Evolutionary conservation across 2,797 vertebrate species (phyloP), one percentile per base, ranked within the genome.

Genomic region (Ispidina lecontei): DNA sequence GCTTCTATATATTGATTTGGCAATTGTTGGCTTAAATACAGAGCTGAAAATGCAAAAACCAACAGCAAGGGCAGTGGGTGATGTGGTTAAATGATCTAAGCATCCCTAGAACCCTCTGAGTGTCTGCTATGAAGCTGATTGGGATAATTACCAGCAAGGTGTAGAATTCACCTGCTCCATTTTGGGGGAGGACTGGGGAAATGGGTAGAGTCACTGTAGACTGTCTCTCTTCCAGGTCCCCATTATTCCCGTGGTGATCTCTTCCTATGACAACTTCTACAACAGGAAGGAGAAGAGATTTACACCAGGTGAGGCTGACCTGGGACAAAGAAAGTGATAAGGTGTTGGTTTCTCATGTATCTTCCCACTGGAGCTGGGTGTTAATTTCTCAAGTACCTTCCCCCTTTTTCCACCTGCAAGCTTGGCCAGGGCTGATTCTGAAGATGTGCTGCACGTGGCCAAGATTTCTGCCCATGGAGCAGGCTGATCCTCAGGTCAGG

Each of bases 241-340:
- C 25, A 33, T 97, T 25, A 79, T 96, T 88, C 95, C 95, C 41
- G 92, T 67, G 9, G 96, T 96, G 74, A 75, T 96, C 18, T 97
- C 96, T 5, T 96, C 96, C 58, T 96, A 94, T 62, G 3, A 6
- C 6, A 26, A n/a, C 13, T 97, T 95, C 87, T 95, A 94, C 84
- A 93, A n/a, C 69, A 77, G 46, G 39, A 93, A 93, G 51, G 84
- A 90, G 78, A 89, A 60, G 78, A 95, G 35, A 47, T 96, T 96
- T 67, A 94, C 73, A 58, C 22, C 84, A 88, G 95, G 94, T 96
- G 73, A 94, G 76, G n/a, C n/a, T 59, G 51, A 64, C 25, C 3
- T 85, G 69, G 56, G 64, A n/a, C 10, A 47, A 41, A 74, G 44
- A 69, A 1, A 39, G 4, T 20, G 13, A n/a, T 75, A 59, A 59